Conservation (phyloP, 2,888 invertebrate species). For the Aradus depressus region DNA sequence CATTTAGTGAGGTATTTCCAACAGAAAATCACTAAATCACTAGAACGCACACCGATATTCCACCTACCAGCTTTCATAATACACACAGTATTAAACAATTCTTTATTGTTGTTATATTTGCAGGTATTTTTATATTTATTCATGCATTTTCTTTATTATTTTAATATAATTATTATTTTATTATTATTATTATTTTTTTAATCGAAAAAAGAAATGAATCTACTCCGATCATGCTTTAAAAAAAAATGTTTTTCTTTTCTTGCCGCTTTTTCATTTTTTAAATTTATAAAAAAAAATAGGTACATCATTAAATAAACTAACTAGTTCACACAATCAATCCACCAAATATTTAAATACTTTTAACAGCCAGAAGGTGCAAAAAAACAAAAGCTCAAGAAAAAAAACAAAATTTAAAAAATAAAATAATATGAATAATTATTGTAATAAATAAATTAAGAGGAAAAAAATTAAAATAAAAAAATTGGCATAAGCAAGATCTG, state of each 20-base stretch:
- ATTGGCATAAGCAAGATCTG: conserved; percentile 19
- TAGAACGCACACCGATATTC: conserved; percentile 14
- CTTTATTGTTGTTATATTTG: no score
- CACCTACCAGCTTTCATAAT: no score
- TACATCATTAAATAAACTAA: conserved; percentile 9
- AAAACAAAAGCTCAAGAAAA: conserved; percentile 19
- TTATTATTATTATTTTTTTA: conserved; percentile 1
- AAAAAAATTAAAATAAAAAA: no score
- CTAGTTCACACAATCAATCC: conserved; percentile 18
- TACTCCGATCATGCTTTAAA: no score
- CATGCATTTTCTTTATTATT: conserved; percentile 7
- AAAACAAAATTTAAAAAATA: no score
- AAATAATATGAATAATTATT: no score
- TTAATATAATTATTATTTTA: neutral
- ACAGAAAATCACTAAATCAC: no score
- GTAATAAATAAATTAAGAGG: no score
- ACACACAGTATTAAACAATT: no score
- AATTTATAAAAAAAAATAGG: conserved; percentile 3
- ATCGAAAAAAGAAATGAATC: neutral
- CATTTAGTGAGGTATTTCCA: no score
- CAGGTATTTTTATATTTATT: no score
- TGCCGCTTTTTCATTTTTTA: neutral
- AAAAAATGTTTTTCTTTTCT: no score
- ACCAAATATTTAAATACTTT: conserved; percentile 19
- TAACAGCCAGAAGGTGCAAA: conserved; percentile 18